phyloP scores from a whole-genome alignment of 2,888 invertebrate genomes.

The Hirtodrosophila duncani region DNA sequence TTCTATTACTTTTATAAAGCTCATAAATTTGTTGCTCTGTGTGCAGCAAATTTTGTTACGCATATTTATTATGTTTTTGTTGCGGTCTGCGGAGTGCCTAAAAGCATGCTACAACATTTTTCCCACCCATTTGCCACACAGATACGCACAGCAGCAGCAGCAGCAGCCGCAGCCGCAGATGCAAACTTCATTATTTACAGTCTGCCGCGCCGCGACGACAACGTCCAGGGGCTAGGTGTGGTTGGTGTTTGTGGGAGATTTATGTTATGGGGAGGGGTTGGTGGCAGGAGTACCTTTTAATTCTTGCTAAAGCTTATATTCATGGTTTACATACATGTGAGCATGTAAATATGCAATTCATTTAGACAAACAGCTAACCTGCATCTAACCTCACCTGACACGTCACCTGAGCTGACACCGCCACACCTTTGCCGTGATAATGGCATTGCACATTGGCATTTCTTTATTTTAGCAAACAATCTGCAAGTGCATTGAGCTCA shows the following conservation, averaged over 20 bases:
- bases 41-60: slow-evolving; percentile 42
- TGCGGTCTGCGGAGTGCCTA: slow-evolving; percentile 30
- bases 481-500: slow-evolving; percentile 30
- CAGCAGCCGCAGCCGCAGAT: slow-evolving; percentile 34
- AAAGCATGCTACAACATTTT: slow-evolving; percentile 42
- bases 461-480: slow-evolving; percentile 1
- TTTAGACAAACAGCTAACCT: slow-evolving; percentile 36
- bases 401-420: no score
- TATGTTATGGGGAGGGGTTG: slow-evolving; percentile 4
- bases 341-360: slow-evolving; percentile 69
- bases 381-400: no score
- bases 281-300: slow-evolving; percentile 41
- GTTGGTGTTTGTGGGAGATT: no score
- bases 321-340: slow-evolving; percentile 8
- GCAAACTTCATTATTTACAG: slow-evolving; percentile 74
- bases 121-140: slow-evolving; percentile 23
- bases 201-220: slow-evolving; percentile 67
- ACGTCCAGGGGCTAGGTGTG: not conserved
- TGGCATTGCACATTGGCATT: slow-evolving; percentile 13
- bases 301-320: slow-evolving; percentile 14
- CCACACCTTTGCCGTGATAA: slow-evolving; percentile 13
- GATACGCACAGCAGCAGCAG: slow-evolving; percentile 32
- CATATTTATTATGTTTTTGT: slow-evolving; percentile 43
- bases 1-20: slow-evolving; percentile 21
- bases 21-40: slow-evolving; percentile 43